Evolutionary conservation across 2,797 vertebrate species (phyloP).

Genomic region (Podarcis lilfordi): DNA sequence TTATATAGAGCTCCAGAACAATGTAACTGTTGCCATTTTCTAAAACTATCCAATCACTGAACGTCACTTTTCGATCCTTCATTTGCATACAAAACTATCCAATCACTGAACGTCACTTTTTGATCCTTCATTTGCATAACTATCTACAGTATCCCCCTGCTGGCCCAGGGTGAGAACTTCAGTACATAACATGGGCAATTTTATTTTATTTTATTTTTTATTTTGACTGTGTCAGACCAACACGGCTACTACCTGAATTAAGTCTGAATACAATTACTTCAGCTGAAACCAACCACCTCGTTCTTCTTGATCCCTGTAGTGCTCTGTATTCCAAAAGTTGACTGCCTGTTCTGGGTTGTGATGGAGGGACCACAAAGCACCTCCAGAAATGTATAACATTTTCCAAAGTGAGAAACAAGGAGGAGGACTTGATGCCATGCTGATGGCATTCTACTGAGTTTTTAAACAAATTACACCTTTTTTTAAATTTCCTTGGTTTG

Average conservation of each 20-base stretch:
- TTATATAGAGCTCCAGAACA: too few species aligned
- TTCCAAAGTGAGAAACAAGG: neutral
- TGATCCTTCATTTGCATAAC: too few species aligned
- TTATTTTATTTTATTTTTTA: too few species aligned
- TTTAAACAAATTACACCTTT: constrained; percentile 39
- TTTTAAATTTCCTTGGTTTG: constrained; percentile 35
- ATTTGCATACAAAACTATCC: too few species aligned
- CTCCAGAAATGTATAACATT: neutral
- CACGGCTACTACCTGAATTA: neutral
- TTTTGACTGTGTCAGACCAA: too few species aligned
- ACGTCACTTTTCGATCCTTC: too few species aligned
- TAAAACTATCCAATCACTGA: too few species aligned
- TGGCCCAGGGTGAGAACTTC: too few species aligned
- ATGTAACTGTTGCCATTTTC: too few species aligned
- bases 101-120: too few species aligned
- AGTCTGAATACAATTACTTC: neutral
- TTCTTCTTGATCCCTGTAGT: neutral
- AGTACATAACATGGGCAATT: too few species aligned
- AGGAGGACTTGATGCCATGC: neutral
- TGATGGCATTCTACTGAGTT: neutral
- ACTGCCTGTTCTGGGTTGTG: neutral
- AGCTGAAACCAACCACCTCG: neutral
- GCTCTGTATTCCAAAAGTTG: neutral
- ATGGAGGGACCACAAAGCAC: neutral
- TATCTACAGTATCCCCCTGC: too few species aligned